Conservation (phyloP, 2,888 invertebrate species). For the Myopa tessellatipennis region DNA sequence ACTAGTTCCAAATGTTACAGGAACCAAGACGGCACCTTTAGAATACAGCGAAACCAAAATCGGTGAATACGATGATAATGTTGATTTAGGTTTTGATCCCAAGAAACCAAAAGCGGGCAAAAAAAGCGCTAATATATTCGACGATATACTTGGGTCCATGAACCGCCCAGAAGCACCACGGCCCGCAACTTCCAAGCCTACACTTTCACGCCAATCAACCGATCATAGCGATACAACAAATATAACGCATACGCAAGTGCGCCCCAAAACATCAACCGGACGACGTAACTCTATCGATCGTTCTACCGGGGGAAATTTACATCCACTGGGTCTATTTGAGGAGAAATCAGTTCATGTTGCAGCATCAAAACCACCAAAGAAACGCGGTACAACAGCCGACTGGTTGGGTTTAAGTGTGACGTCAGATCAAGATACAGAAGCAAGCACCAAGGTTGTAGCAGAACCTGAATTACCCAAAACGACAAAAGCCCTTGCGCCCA, state of each 20-base stretch:
- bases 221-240: constrained; percentile 60
- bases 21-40: constrained; percentile 41
- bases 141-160: constrained; percentile 57
- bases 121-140: constrained; percentile 57
- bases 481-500: neutral
- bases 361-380: constrained; percentile 54
- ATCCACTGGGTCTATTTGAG: constrained; percentile 58
- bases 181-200: constrained; percentile 53
- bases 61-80: constrained; percentile 58
- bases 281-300: constrained; percentile 61
- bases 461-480: constrained; percentile 45
- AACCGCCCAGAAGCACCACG: constrained; percentile 53
- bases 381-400: constrained; percentile 59
- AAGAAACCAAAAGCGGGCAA: constrained; percentile 61
- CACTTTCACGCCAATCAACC: constrained; percentile 65
- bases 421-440: constrained; percentile 33
- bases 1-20: constrained; percentile 28
- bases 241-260: constrained; percentile 48
- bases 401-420: constrained; percentile 64
- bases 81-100: constrained; percentile 67
- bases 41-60: constrained; percentile 44
- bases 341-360: constrained; percentile 46
- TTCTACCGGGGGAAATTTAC: constrained; percentile 52
- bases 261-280: constrained; percentile 63
- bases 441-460: constrained; percentile 38